Evolutionary conservation across 2,113 vertebrate genomes (phyloP).

Genomic region (Vombatus ursinus): DNA sequence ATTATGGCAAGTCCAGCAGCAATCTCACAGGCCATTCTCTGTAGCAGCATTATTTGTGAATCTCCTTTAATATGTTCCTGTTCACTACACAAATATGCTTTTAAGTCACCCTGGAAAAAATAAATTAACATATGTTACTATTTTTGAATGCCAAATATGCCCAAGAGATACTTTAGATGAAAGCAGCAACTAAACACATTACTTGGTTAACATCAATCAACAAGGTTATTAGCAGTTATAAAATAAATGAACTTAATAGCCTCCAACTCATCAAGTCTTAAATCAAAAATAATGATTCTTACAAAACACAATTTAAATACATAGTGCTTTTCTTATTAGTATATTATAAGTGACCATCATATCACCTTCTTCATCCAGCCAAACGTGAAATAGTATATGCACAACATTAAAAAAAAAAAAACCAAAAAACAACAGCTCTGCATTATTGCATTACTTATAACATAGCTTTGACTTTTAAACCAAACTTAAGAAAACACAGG

Average conservation of each 20-base stretch:
- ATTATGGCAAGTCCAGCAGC: conserved; percentile 94
- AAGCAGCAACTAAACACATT: conserved; percentile 5
- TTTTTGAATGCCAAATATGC: background rate
- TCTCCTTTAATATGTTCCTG: conserved; percentile 91
- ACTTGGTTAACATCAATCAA: conserved; percentile 34
- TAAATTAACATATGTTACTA: conserved; percentile 54
- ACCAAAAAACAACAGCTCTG: background rate
- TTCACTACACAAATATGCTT: conserved; percentile 90
- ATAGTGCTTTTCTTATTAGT: too few relatives aligned
- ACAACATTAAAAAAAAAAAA: background rate
- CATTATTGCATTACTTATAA: background rate
- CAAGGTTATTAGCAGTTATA: conserved; percentile 27
- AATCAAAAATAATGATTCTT: conserved; percentile 20
- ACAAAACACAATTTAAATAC: background rate
- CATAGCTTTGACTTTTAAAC: background rate
- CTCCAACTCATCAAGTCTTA: conserved; percentile 49
- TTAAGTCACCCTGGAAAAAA: conserved; percentile 93
- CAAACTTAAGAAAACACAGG: background rate
- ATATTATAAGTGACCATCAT: conserved; percentile 44
- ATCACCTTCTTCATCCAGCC: conserved; percentile 26
- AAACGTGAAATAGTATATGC: background rate
- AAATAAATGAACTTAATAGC: conserved; percentile 41
- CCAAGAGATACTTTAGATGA: conserved; percentile 17
- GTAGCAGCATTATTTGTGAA: conserved; percentile 90
- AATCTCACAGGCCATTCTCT: conserved; percentile 97